These are phyloP conservation scores for Oreortyx pictus DNA, from an alignment of 2,797 vertebrate species.

Conservation along the genomic window DNA sequence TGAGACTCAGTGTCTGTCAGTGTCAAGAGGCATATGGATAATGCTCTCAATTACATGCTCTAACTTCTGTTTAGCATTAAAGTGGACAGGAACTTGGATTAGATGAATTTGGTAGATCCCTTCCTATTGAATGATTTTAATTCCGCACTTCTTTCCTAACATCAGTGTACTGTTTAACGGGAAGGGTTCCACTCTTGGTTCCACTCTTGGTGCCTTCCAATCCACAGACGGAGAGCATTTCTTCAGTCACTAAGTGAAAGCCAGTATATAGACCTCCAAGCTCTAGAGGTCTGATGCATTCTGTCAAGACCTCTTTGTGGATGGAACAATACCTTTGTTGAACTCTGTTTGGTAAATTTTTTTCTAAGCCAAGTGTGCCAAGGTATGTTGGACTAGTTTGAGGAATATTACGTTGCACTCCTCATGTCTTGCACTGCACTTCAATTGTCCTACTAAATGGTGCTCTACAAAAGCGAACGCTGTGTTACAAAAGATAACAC, in stretches of 20 bases:
- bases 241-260: background rate
- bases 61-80: background rate
- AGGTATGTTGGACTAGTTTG: background rate
- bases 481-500: background rate
- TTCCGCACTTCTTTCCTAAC: background rate
- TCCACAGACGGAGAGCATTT: background rate
- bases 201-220: background rate
- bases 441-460: background rate
- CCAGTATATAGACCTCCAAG: background rate
- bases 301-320: background rate
- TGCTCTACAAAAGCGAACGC: background rate
- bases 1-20: background rate
- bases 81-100: background rate
- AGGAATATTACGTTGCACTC: background rate
- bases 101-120: background rate
- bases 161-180: background rate
- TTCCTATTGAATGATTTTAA: too few species aligned
- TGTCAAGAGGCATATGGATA: background rate
- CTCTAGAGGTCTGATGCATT: background rate
- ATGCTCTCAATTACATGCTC: too few species aligned
- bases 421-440: background rate
- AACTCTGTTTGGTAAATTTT: background rate
- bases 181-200: background rate
- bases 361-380: background rate
- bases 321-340: background rate